Evolutionary conservation across 2,797 vertebrate genomes (phyloP).

Genomic region (Phoeniculus purpureus): DNA sequence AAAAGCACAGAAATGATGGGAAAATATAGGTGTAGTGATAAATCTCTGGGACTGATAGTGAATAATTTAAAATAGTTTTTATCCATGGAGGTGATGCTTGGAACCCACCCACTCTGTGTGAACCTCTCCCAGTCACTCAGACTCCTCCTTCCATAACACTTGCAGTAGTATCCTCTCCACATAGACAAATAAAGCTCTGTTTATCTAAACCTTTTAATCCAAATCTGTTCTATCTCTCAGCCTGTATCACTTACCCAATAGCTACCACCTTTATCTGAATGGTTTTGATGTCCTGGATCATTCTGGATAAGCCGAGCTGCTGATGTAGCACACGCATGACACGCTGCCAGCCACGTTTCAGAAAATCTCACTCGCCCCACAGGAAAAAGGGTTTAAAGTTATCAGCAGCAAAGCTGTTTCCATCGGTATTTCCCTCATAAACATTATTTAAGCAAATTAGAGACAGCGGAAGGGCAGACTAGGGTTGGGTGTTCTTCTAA

Average conservation of each 20-base stretch:
- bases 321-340: not conserved
- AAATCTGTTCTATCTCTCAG: not conserved
- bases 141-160: not conserved
- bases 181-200: not conserved
- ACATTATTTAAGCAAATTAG: not conserved
- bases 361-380: fast-evolving
- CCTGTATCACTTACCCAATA: not conserved
- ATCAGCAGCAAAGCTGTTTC: not conserved
- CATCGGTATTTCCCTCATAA: not conserved
- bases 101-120: not conserved
- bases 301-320: not conserved
- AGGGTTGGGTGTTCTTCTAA: fast-evolving
- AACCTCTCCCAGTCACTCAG: not conserved
- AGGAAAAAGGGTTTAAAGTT: not conserved
- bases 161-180: not conserved
- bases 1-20: conserved; percentile 29
- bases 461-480: not conserved
- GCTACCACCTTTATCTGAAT: not conserved
- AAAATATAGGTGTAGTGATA: conserved; percentile 29
- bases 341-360: not conserved
- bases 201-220: conserved; percentile 28
- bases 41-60: conserved; percentile 14
- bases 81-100: not conserved
- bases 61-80: conserved; percentile 37
- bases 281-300: not conserved